Evolutionary conservation across 2,113 vertebrate genomes (phyloP).

Genomic region (Acrocephalus arundinaceus): DNA sequence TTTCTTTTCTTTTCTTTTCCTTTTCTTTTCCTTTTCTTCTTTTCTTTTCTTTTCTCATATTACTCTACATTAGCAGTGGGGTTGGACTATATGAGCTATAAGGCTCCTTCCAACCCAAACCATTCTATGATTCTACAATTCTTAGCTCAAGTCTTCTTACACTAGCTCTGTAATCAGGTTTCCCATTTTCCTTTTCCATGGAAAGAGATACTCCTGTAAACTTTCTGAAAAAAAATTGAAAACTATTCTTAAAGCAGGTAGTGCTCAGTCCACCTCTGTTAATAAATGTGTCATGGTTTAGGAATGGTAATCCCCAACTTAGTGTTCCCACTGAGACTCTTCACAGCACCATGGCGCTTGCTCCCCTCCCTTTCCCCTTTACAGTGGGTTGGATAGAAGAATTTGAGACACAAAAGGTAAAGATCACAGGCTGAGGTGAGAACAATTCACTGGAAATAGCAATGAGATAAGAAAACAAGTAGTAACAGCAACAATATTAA

Average conservation of each 20-base stretch:
- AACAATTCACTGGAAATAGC: not conserved
- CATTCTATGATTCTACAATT: not conserved
- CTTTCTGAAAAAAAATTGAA: not conserved
- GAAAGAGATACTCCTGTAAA: not conserved
- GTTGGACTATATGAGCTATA: not conserved
- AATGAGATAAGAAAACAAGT: not conserved
- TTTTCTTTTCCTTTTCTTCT: no score
- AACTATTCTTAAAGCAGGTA: not conserved
- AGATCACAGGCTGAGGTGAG: rapidly evolving
- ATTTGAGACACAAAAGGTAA: not conserved
- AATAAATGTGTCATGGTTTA: not conserved
- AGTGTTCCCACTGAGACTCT: not conserved
- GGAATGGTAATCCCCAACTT: not conserved
- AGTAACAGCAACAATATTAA: not conserved
- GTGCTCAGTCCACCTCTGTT: not conserved
- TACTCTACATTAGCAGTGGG: not conserved
- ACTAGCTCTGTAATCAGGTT: not conserved
- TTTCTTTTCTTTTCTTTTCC: not conserved
- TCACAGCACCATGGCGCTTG: not conserved
- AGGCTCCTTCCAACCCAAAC: not conserved
- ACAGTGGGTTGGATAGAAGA: not conserved
- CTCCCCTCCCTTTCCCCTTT: not conserved
- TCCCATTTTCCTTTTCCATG: not conserved
- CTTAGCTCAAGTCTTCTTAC: not conserved
- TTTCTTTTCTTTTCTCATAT: not conserved